A percentile compares a stretch with the other conserved stretches of the same genome.
These are phyloP conservation scores for Thelaira solivaga DNA, from an alignment of 2,888 invertebrate genomes.

Conservation along the genomic window DNA sequence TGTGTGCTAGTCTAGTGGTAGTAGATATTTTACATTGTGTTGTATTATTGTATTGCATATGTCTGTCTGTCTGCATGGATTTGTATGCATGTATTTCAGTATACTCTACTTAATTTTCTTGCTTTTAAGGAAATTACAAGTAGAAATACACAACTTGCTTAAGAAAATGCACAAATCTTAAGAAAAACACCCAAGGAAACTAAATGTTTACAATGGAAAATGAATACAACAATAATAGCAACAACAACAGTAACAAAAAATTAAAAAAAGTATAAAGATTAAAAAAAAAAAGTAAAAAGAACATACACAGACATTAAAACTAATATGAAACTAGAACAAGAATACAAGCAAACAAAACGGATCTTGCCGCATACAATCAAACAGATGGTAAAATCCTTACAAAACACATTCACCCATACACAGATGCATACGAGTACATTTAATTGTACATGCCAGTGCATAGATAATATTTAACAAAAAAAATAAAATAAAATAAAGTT, in stretches of 20 bases:
- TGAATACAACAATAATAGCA: constrained; percentile 32
- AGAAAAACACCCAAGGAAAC: constrained; percentile 56
- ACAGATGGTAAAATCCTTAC: constrained; percentile 46
- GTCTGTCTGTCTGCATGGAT: neutral
- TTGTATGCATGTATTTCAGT: constrained; percentile 6
- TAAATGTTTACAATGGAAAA: constrained; percentile 54
- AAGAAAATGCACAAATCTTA: constrained; percentile 57
- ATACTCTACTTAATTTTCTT: constrained; percentile 44
- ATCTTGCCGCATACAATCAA: constrained; percentile 59
- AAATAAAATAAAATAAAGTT: constrained; percentile 17
- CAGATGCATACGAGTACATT: neutral
- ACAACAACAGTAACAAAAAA: too few species aligned
- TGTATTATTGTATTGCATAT: neutral
- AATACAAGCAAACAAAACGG: constrained; percentile 41
- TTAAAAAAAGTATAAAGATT: constrained; percentile 2
- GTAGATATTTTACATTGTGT: too few species aligned
- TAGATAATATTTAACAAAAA: constrained; percentile 2
- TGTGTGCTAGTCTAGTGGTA: too few species aligned
- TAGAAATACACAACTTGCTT: constrained; percentile 30
- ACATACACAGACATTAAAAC: constrained; percentile 13
- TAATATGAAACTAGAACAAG: constrained; percentile 30
- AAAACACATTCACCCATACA: constrained; percentile 24
- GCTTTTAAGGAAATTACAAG: constrained; percentile 34
- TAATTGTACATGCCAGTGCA: neutral
- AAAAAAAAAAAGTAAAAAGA: constrained; percentile 7